Evolutionary conservation across 1,140 invertebrate species (phyloP).

Genomic region (Lepeophtheirus salmonis): DNA sequence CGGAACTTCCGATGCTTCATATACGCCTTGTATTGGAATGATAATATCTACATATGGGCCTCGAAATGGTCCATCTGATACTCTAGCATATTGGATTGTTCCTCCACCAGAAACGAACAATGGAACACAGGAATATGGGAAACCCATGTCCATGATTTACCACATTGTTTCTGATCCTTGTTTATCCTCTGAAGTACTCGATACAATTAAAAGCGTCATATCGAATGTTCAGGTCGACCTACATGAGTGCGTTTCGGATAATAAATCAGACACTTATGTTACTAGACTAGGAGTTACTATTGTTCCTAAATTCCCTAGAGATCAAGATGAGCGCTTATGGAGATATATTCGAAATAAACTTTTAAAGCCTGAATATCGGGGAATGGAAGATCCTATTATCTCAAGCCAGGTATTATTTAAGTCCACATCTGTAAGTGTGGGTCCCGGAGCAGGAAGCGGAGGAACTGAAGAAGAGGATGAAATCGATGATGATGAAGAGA

Average conservation of each 20-base stretch:
- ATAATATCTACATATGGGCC: constrained; percentile 45
- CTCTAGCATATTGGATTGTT: constrained; percentile 6
- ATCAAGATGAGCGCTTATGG: neutral
- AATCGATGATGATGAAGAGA: constrained; percentile 17
- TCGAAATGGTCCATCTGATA: neutral
- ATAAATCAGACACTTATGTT: neutral
- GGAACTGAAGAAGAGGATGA: neutral
- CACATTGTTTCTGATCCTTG: constrained; percentile 59
- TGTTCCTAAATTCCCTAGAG: constrained; percentile 1
- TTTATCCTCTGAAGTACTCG: constrained; percentile 55
- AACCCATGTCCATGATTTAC: constrained; percentile 70
- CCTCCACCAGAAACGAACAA: constrained; percentile 1
- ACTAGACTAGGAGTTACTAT: neutral
- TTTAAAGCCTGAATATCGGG: neutral
- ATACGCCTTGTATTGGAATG: constrained; percentile 75
- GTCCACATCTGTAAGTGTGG: neutral
- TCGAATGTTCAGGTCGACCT: neutral
- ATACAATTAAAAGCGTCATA: constrained; percentile 46
- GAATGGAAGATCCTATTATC: neutral
- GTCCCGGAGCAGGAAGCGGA: neutral
- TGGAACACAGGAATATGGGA: constrained; percentile 52
- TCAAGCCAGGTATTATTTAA: neutral
- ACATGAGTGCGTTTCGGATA: neutral
- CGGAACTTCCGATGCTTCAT: constrained; percentile 63
- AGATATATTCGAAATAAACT: constrained; percentile 17